Percentiles rank a stretch among this genome's conserved stretches.
Conservation (phyloP, 2,797 vertebrate genomes). For the Sciurus vulgaris region DNA sequence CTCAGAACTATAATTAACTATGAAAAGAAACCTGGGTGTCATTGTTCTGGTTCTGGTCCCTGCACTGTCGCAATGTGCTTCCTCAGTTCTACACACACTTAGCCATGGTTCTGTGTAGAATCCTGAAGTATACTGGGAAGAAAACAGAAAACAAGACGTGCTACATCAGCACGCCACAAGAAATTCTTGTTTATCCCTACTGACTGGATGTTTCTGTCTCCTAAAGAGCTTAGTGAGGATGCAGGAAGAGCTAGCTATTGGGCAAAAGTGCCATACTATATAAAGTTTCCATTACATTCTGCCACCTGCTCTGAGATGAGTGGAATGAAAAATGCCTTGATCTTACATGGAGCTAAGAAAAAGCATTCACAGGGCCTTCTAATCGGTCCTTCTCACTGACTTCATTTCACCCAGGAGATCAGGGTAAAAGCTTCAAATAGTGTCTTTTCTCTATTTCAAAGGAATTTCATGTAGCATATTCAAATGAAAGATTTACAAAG, state of each 20-base stretch:
- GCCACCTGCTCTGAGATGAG: constrained; percentile 8
- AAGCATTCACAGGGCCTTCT: background rate
- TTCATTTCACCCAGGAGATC: background rate
- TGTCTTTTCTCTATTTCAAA: constrained; percentile 52
- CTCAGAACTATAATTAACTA: constrained; percentile 50
- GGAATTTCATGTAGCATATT: constrained; percentile 32
- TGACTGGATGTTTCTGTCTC: constrained; percentile 24
- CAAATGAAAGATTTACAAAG: constrained; percentile 46
- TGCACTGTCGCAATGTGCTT: constrained; percentile 43
- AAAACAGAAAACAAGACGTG: constrained; percentile 65
- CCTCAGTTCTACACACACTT: constrained; percentile 3
- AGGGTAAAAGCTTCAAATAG: constrained; percentile 61
- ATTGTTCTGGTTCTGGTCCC: constrained; percentile 47
- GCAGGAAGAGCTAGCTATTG: constrained; percentile 39
- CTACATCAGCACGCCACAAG: constrained; percentile 23
- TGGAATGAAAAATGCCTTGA: constrained; percentile 57
- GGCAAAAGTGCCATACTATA: background rate
- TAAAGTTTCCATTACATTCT: constrained; percentile 57
- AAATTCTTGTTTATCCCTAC: constrained; percentile 39
- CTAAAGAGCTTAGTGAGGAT: constrained; percentile 50
- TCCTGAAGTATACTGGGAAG: constrained; percentile 2
- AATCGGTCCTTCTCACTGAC: constrained; percentile 9
- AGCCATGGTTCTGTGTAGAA: constrained; percentile 18
- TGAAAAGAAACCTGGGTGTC: constrained; percentile 49
- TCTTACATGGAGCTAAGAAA: constrained; percentile 53